Percentiles rank a stretch among this genome's conserved stretches.
Conservation (phyloP, 1,140 invertebrate species). For the Drosophila micromelanica region DNA sequence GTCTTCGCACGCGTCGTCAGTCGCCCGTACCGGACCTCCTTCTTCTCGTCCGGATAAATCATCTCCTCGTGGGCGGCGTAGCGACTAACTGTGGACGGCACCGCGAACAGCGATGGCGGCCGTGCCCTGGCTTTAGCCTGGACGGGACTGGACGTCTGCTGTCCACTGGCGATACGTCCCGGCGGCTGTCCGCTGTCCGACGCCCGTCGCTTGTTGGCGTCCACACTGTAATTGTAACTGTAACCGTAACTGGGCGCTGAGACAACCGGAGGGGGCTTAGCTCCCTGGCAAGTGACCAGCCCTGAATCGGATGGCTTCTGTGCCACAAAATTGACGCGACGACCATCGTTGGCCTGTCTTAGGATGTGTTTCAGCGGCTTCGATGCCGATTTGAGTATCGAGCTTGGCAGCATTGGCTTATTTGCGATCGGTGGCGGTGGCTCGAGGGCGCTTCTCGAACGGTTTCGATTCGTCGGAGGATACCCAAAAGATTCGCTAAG, state of each 20-base stretch:
- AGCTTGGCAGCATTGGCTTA: not conserved
- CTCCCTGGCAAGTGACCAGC: not conserved
- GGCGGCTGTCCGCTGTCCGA: not conserved
- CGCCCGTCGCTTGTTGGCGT: not conserved
- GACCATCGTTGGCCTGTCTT: not conserved
- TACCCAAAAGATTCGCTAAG: constrained; percentile 10
- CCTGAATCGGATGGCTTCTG: not conserved
- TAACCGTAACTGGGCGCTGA: no score
- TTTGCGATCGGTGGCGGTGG: not conserved
- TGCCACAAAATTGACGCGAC: constrained; percentile 17
- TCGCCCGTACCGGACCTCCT: not conserved
- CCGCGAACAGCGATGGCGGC: constrained; percentile 11
- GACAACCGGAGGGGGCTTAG: no score
- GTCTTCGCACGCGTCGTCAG: not conserved
- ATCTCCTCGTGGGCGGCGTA: no score
- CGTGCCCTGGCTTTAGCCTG: no score
- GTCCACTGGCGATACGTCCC: no score
- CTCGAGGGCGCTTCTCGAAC: not conserved
- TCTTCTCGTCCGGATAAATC: no score
- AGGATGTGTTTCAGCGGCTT: not conserved
- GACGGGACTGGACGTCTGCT: no score
- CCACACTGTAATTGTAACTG: not conserved
- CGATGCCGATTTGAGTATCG: constrained; percentile 21
- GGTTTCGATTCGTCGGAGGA: not conserved
- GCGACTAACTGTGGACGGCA: not conserved